Percentiles rank a stretch among this genome's conserved stretches.
These are phyloP conservation scores for Cecropterus lyciades DNA, from an alignment of 1,140 invertebrate species.

Conservation along the genomic window DNA sequence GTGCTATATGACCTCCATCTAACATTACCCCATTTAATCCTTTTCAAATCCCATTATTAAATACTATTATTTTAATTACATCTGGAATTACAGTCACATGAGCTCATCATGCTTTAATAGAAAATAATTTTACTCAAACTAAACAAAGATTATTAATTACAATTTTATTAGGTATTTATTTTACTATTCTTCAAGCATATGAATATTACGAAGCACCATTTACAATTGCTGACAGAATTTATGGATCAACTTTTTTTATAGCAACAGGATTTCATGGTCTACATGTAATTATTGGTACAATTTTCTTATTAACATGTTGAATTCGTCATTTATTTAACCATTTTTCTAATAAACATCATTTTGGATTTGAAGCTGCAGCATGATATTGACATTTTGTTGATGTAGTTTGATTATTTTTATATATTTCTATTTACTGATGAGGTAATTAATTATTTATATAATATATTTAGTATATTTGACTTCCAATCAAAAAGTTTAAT, in stretches of 20 bases:
- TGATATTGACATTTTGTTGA: slow-evolving; percentile 91
- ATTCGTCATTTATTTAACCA: slow-evolving; percentile 81
- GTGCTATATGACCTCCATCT: not conserved
- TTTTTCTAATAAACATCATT: slow-evolving; percentile 73
- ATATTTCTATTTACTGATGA: slow-evolving; percentile 88
- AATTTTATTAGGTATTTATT: no score
- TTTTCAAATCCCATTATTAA: slow-evolving; percentile 3
- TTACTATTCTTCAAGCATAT: not conserved
- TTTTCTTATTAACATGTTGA: slow-evolving; percentile 85
- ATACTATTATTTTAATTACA: slow-evolving; percentile 7
- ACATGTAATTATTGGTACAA: slow-evolving; percentile 88
- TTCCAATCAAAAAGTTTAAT: slow-evolving; percentile 87
- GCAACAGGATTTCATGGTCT: slow-evolving; percentile 89
- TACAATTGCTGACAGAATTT: slow-evolving; percentile 8
- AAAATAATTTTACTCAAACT: no score
- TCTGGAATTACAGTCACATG: not conserved
- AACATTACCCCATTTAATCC: slow-evolving; percentile 8
- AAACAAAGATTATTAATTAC: no score
- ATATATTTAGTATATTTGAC: slow-evolving; percentile 88
- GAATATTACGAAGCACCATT: slow-evolving; percentile 12
- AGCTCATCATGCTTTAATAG: no score
- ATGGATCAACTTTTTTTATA: slow-evolving; percentile 85
- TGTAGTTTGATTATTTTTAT: slow-evolving; percentile 90
- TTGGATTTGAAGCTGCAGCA: slow-evolving; percentile 88
- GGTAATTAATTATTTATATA: slow-evolving; percentile 85